Base-by-base conservation (phyloP, 2,888 invertebrate genomes). In the Eupithecia dodoneata region DNA sequence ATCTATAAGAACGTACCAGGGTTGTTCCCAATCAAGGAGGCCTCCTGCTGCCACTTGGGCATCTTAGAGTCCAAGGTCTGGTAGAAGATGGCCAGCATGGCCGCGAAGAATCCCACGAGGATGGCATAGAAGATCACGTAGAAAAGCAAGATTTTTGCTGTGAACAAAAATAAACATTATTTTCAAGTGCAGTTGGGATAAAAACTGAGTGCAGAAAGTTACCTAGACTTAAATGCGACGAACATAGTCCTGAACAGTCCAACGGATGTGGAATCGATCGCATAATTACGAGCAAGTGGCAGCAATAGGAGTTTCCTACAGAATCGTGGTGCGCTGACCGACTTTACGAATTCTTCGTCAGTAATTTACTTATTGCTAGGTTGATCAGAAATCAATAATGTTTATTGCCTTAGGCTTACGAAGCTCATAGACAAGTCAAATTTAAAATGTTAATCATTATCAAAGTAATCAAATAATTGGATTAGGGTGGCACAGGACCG, bases 101-200 rank as follows among this genome's bases (percentile, higher is more conserved):
- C 98, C 82, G 98, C 97, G 95, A 99, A 99, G 96, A 99, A 99
- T 75, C 98, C 99, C 88, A 97, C 97, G 92, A 99, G 96, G 87
- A 97, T 97, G 83, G 97, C 96, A 95, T 99, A 99, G 96, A 99
- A 99, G 92, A 99, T 97, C 85, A 99, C 94, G 96, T 99, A 99
- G 96, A 99, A 99, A 84, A 99, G 94, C 85, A 98, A 96, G 94
- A 99, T 99, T 96, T 99, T 99, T 84, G 97, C 99, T 99, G 97
- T 82, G 97, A 96, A 90, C 81, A 87, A 87, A 78, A 55, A 41
- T 47, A 10, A 12, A 49, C n/a, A 10, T 18, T 47, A 70, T 49
- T 30, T 66, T 42, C 15, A 15, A 42, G 12, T 7, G 42, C 3
- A 15, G 41, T 15, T 13, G 15, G 42, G 15, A 30, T 30, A 12